phyloP scores from a whole-genome alignment of 2,113 vertebrate genomes.

The Camelus bactrianus region DNA sequence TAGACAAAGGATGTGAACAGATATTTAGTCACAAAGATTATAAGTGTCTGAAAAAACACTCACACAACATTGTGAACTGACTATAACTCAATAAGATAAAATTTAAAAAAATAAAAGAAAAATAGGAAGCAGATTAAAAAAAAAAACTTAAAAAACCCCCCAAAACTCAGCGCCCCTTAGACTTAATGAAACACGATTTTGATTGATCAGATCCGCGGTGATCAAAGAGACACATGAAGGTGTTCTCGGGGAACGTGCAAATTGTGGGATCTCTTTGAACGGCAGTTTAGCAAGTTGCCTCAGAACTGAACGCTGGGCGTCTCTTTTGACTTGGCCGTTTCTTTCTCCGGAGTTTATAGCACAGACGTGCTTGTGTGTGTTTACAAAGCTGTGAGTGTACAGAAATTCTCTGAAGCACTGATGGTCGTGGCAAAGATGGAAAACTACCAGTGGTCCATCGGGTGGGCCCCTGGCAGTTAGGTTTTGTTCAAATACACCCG shows the following conservation, averaged over 20 bases:
- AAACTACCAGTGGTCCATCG: background rate
- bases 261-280: background rate
- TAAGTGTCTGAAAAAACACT: no score
- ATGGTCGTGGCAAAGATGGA: background rate
- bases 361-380: background rate
- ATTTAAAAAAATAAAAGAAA: no score
- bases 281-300: fast-evolving
- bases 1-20: background rate
- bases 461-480: fast-evolving
- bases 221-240: background rate
- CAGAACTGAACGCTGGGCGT: fast-evolving
- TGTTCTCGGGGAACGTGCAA: fast-evolving
- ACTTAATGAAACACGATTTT: background rate
- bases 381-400: fast-evolving
- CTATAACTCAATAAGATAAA: no score
- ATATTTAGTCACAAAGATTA: background rate
- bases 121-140: no score
- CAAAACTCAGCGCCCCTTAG: fast-evolving
- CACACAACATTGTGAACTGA: no score
- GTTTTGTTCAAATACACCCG: no score
- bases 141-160: no score
- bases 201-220: fast-evolving
- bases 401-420: background rate
- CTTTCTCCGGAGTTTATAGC: background rate
- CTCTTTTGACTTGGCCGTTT: background rate